phyloP scores from a whole-genome alignment of 37 sponge, comb jelly and placozoan genomes.

The Beroe forskalii region DNA sequence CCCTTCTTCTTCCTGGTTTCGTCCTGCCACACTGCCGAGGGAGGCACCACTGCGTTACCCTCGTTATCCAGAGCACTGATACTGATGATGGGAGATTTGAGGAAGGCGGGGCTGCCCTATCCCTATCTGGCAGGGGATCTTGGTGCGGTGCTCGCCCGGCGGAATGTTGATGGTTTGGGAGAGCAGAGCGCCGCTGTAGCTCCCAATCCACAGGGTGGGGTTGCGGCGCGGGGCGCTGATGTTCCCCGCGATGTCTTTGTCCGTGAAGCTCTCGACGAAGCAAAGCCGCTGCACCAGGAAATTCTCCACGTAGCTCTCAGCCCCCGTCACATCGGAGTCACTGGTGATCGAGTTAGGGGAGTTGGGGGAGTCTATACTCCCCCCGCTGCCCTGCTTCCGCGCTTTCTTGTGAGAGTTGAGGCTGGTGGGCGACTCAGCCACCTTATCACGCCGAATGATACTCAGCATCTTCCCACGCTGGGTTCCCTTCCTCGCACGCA shows the following conservation, averaged over 20 bases:
- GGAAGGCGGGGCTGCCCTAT: constrained; percentile 43
- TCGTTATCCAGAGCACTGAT: constrained; percentile 65
- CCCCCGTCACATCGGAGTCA: constrained; percentile 5
- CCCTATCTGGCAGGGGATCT: constrained; percentile 47
- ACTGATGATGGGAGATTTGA: constrained; percentile 43
- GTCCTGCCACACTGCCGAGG: constrained; percentile 16
- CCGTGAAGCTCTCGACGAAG: constrained; percentile 60
- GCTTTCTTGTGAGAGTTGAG: constrained; percentile 66
- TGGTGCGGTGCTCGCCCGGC: constrained; percentile 47
- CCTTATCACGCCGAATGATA: constrained; percentile 37
- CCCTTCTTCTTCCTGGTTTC: constrained; percentile 15
- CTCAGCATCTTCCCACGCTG: constrained; percentile 62
- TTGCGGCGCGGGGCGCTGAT: constrained; percentile 44
- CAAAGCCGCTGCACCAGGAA: constrained; percentile 56
- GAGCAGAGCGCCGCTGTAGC: constrained; percentile 55
- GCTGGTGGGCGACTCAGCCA: constrained; percentile 2
- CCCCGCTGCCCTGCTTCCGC: constrained; percentile 58
- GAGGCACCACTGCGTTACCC: constrained; percentile 19
- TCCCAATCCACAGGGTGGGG: constrained; percentile 59
- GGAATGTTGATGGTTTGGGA: constrained; percentile 60
- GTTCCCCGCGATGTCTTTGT: constrained; percentile 53
- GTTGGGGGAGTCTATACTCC: constrained; percentile 54
- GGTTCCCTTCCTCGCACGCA: constrained; percentile 4
- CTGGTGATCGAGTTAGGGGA: constrained; percentile 57
- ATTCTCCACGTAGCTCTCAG: not conserved